Conservation (phyloP, 1,140 invertebrate species). For the Mactra quadrangularis region DNA sequence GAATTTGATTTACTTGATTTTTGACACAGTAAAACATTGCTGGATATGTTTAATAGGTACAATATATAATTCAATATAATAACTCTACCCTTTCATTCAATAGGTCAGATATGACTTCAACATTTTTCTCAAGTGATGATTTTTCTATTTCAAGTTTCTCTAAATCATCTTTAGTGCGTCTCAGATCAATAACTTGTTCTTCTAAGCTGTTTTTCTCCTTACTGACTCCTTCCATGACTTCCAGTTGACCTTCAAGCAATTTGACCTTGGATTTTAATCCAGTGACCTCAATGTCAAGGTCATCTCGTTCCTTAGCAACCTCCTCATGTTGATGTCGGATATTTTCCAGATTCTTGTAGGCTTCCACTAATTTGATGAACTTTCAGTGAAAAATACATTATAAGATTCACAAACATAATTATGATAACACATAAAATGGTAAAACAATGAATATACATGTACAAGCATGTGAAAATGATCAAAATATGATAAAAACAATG, state of each 20-base stretch:
- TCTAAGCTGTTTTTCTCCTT: constrained; percentile 41
- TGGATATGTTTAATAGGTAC: too few relatives aligned
- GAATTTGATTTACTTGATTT: too few relatives aligned
- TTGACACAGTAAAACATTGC: too few relatives aligned
- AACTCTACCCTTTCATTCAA: constrained; percentile 62
- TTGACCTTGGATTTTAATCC: constrained; percentile 48
- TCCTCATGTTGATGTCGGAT: constrained; percentile 45
- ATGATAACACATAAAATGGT: too few relatives aligned
- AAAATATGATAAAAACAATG: too few relatives aligned
- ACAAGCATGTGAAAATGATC: too few relatives aligned
- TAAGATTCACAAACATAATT: too few relatives aligned
- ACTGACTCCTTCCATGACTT: constrained; percentile 47
- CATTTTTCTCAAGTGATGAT: constrained; percentile 48
- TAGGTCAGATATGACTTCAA: constrained; percentile 29
- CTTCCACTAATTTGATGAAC: constrained; percentile 56
- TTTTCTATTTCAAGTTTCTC: constrained; percentile 43
- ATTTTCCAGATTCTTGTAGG: constrained; percentile 51
- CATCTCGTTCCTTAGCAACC: constrained; percentile 44
- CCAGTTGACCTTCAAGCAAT: constrained; percentile 52
- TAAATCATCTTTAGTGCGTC: constrained; percentile 7
- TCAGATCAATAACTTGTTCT: constrained; percentile 35
- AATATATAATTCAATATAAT: too few relatives aligned
- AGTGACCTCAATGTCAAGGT: constrained; percentile 55
- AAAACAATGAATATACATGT: too few relatives aligned
- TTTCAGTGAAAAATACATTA: not conserved